Evolutionary conservation across 2,797 vertebrate genomes (phyloP).

Genomic region (Hipposideros larvatus): DNA sequence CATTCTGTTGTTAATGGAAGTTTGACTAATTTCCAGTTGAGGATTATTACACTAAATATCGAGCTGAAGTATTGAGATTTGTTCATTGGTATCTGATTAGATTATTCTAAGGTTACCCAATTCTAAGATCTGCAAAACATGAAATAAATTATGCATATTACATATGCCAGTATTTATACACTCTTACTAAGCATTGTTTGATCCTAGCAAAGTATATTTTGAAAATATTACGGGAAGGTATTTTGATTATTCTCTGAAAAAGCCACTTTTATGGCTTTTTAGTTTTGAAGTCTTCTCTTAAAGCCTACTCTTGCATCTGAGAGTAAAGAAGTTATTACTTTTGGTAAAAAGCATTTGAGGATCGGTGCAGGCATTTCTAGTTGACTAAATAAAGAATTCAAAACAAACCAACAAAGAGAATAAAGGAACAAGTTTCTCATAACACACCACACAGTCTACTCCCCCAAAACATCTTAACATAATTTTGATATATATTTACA

Average conservation of each 20-base stretch:
- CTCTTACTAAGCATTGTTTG: background rate
- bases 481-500: background rate
- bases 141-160: slow-evolving; percentile 17
- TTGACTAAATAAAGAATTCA: background rate
- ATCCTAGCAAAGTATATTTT: slow-evolving; percentile 16
- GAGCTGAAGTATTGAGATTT: background rate
- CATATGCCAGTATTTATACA: background rate
- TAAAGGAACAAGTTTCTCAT: background rate
- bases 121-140: slow-evolving; percentile 36
- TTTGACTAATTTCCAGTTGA: background rate
- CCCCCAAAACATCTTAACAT: background rate
- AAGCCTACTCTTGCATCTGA: background rate
- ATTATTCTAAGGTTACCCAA: slow-evolving; percentile 14
- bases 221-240: slow-evolving; percentile 26
- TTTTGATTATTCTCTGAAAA: background rate
- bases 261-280: background rate
- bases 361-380: background rate
- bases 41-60: background rate
- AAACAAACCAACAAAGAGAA: background rate
- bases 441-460: background rate
- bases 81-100: background rate
- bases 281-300: background rate
- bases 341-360: background rate
- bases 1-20: background rate
- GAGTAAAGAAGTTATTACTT: background rate